Percentiles rank a stretch among this genome's conserved stretches.
These are phyloP conservation scores for Indri indri DNA, from an alignment of 2,113 vertebrate species.

Conservation along the genomic window DNA sequence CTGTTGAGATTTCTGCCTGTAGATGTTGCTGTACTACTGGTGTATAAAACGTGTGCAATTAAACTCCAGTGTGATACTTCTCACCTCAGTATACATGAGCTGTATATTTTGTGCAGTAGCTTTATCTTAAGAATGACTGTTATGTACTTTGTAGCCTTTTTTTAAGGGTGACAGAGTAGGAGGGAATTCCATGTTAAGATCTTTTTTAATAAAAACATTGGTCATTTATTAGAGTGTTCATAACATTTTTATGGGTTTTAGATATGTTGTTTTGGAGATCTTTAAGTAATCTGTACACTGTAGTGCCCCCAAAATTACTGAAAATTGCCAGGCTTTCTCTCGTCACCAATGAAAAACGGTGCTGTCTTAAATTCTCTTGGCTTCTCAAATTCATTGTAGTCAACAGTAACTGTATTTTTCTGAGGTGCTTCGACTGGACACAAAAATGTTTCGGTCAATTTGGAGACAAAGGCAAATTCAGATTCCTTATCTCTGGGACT, in stretches of 20 bases:
- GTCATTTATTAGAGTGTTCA: conserved; percentile 47
- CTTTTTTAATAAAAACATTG: neutral
- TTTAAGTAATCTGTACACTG: neutral
- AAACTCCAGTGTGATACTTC: conserved; percentile 55
- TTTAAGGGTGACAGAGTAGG: neutral
- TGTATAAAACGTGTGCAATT: conserved; percentile 58
- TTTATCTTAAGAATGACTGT: conserved; percentile 82
- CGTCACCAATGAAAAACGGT: neutral
- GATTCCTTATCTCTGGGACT: no score
- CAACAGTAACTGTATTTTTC: conserved; percentile 34
- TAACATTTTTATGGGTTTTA: conserved; percentile 38
- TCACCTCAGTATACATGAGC: conserved; percentile 64
- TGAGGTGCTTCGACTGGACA: conserved; percentile 52
- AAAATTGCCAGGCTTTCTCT: neutral
- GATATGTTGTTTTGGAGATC: conserved; percentile 55
- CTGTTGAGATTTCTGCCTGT: conserved; percentile 52
- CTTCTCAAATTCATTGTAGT: neutral
- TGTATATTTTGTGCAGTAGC: conserved; percentile 81
- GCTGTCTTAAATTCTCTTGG: neutral
- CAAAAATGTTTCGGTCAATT: neutral
- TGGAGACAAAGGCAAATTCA: conserved; percentile 4
- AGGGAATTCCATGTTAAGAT: conserved; percentile 59
- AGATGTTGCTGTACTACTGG: conserved; percentile 65
- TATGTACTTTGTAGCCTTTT: conserved; percentile 91
- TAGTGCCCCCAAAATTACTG: neutral